Conservation (phyloP, 2,797 vertebrate species). For the Danio aesculapii region DNA sequence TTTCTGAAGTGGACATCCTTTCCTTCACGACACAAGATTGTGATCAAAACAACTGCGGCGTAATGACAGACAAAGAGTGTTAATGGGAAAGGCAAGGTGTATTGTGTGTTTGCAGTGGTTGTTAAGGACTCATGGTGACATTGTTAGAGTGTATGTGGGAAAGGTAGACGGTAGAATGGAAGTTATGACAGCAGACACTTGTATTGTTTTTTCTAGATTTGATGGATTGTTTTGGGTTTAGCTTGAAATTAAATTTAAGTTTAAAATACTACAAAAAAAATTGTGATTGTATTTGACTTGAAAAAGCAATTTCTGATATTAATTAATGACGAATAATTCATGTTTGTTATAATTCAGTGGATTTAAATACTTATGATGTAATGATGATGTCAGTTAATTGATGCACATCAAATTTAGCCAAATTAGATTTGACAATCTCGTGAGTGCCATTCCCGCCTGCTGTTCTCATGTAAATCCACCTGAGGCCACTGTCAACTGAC, state of each 20-base stretch:
- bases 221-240: background rate
- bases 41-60: slow-evolving; percentile 10
- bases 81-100: slow-evolving; percentile 33
- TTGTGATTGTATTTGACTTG: background rate
- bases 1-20: slow-evolving; percentile 40
- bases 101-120: background rate
- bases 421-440: too few species aligned
- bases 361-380: too few species aligned
- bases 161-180: background rate
- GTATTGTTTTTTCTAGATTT: background rate
- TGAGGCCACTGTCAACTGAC: too few species aligned
- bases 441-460: too few species aligned
- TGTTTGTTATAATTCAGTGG: background rate
- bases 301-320: background rate
- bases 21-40: slow-evolving; percentile 45
- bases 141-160: background rate
- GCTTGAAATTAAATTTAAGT: too few species aligned
- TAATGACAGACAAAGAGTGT: slow-evolving; percentile 50
- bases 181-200: background rate
- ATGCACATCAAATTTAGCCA: too few species aligned
- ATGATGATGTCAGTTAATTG: too few species aligned
- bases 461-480: too few species aligned
- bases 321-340: background rate
- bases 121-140: slow-evolving; percentile 28
- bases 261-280: too few species aligned